Base-by-base conservation (phyloP, 2,888 invertebrate genomes). In the Adela reaumurella region DNA sequence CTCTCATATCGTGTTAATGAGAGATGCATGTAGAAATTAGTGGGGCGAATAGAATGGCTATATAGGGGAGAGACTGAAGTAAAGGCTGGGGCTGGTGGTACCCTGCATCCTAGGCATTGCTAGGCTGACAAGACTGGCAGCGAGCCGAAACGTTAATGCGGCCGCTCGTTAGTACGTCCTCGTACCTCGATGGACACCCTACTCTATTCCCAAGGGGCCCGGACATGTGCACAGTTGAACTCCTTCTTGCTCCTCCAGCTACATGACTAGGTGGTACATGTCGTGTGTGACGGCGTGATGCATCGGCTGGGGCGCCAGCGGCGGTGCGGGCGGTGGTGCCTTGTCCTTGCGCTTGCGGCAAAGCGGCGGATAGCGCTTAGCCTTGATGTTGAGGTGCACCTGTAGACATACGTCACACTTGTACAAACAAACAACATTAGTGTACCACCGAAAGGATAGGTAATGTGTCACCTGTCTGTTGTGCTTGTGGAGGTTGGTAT, bases 311-410 rank as follows among this genome's bases (percentile, higher is more conserved):
- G 6, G 17, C 8, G 49, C 48, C 24, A 49, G 50, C 2, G 52
- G 17, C 1, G 24, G 10, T 1, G 43, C 47, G 17, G 16, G 19
- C 16, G 20, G 46, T 4, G 35, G 45, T 6, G 48, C 55, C 0
- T 60, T 60, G 0, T 60, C 59, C 46, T 58, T 62, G 2, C 46
- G 46, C 28, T 41, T 16, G 19, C 46, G 46, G n/a, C 45, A n/a
- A 20, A 59, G 60, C 1, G 61, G 35, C 0, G 65, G 61, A 45
- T 70, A 67, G 0, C 69, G 59, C 48, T 74, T 74, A 0, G 71
- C 62, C 51, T 74, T 74, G 43, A 74, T 66, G 47, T 74, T 74
- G 0, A 73, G 52, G 52, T 76, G 74, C 1, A 76, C 72, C 74
- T 76, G 62, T n/a, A n/a, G n/a, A n/a, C 17, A 44, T 5, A 44